Conservation (phyloP, 2,888 invertebrate species). For the Koerneria pararmatus region DNA sequence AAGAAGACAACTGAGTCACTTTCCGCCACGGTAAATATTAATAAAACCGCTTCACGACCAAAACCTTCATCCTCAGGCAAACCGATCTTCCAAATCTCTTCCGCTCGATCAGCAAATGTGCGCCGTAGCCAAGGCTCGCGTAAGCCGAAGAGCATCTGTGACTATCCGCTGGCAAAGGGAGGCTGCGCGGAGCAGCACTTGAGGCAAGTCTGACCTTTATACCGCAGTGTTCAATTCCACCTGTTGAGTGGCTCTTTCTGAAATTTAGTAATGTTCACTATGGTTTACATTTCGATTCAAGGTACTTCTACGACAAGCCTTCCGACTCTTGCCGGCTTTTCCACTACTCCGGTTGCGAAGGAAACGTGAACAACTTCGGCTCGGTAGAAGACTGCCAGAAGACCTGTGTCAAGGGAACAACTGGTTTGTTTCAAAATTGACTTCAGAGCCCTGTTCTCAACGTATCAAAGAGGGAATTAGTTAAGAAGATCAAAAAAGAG, state of each 20-base stretch:
- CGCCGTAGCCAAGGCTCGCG: conserved; percentile 12
- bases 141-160: conserved; percentile 20
- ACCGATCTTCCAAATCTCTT: conserved; percentile 20
- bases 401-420: conserved; percentile 34
- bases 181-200: conserved; percentile 50
- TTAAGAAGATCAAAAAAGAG: too few relatives aligned
- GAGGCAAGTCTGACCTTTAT: conserved; percentile 29
- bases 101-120: conserved; percentile 14
- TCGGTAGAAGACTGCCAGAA: conserved; percentile 49
- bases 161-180: conserved; percentile 38
- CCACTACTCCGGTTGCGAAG: conserved; percentile 55
- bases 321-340: conserved; percentile 55
- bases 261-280: neutral
- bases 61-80: neutral
- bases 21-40: neutral
- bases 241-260: too few relatives aligned
- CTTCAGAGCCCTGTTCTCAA: too few relatives aligned
- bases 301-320: conserved; percentile 54
- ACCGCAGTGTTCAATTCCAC: too few relatives aligned
- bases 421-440: too few relatives aligned
- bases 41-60: neutral
- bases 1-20: neutral
- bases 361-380: conserved; percentile 58
- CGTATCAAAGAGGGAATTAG: too few relatives aligned
- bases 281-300: conserved; percentile 1